A percentile compares a stretch with the other conserved stretches of the same genome.
These are phyloP conservation scores for Chrysomallon squamiferum DNA, from an alignment of 1,140 invertebrate genomes.

Conservation along the genomic window DNA sequence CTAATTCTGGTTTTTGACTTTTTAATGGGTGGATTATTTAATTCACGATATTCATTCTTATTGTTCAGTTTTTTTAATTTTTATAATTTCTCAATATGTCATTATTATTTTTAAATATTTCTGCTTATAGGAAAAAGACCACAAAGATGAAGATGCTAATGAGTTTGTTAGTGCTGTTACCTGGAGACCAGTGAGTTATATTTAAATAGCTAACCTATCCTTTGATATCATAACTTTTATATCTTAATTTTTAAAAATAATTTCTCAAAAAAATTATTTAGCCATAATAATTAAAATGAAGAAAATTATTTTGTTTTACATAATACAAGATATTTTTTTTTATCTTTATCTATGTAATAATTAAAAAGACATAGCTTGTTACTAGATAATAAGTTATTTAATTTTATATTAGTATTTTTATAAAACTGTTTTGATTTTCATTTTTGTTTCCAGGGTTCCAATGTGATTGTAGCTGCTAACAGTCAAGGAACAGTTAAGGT, in stretches of 20 bases:
- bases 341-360: not conserved
- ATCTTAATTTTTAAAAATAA: not conserved
- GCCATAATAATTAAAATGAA: not conserved
- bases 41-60: too few relatives aligned
- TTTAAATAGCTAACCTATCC: too few relatives aligned
- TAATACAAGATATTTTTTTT: not conserved
- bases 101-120: too few relatives aligned
- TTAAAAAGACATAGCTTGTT: not conserved
- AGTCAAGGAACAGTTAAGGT: slow-evolving; percentile 85
- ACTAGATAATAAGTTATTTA: not conserved
- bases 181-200: slow-evolving; percentile 74
- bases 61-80: too few relatives aligned
- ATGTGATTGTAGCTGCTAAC: slow-evolving; percentile 92
- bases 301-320: not conserved
- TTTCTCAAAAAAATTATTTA: not conserved
- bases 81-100: too few relatives aligned
- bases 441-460: slow-evolving; percentile 71
- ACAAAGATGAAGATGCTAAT: slow-evolving; percentile 82
- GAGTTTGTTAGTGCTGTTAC: slow-evolving; percentile 97
- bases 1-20: too few relatives aligned
- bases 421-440: not conserved
- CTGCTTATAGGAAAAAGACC: slow-evolving; percentile 71
- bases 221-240: too few relatives aligned
- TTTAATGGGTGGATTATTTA: too few relatives aligned
- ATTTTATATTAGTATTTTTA: not conserved